Conservation (phyloP, 2,113 vertebrate species). For the Carlito syrichta region DNA sequence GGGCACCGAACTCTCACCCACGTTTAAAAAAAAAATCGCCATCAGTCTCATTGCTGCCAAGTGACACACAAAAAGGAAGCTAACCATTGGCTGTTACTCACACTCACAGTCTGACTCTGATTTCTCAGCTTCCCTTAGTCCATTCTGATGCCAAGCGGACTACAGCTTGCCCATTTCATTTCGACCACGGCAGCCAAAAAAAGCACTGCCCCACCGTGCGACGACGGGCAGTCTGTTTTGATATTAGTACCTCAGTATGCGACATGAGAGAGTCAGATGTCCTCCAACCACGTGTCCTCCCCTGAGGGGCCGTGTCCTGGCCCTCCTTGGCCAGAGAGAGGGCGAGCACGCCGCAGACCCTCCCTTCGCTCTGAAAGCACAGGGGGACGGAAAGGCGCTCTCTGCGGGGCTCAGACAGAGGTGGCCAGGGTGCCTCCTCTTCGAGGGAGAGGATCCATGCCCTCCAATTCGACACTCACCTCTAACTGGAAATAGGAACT, state of each 20-base stretch:
- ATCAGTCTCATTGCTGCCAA: slow-evolving; percentile 42
- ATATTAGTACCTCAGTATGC: slow-evolving; percentile 75
- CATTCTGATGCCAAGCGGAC: slow-evolving; percentile 69
- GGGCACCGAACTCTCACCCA: slow-evolving; percentile 56
- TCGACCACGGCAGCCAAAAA: slow-evolving; percentile 61
- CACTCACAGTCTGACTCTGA: slow-evolving; percentile 65
- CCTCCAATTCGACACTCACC: not conserved
- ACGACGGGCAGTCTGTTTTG: slow-evolving; percentile 71
- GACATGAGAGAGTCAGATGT: slow-evolving; percentile 64
- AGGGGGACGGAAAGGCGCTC: not conserved
- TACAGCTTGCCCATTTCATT: slow-evolving; percentile 74
- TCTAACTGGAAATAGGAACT: slow-evolving; percentile 45
- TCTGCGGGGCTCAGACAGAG: not conserved
- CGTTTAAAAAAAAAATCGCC: slow-evolving; percentile 10
- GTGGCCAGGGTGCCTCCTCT: slow-evolving; percentile 13
- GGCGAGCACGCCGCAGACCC: slow-evolving; percentile 3
- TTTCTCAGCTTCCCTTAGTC: slow-evolving; percentile 69
- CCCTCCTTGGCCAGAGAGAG: slow-evolving; percentile 39
- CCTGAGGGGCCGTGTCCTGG: slow-evolving; percentile 29
- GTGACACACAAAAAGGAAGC: slow-evolving; percentile 71
- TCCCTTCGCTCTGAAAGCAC: slow-evolving; percentile 22
- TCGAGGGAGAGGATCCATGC: not conserved
- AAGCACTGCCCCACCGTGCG: slow-evolving; percentile 59
- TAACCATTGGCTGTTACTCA: slow-evolving; percentile 62
- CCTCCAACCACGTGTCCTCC: slow-evolving; percentile 69